These are phyloP conservation scores for Pitangus sulphuratus DNA, from an alignment of 2,797 vertebrate species.

Conservation along the genomic window DNA sequence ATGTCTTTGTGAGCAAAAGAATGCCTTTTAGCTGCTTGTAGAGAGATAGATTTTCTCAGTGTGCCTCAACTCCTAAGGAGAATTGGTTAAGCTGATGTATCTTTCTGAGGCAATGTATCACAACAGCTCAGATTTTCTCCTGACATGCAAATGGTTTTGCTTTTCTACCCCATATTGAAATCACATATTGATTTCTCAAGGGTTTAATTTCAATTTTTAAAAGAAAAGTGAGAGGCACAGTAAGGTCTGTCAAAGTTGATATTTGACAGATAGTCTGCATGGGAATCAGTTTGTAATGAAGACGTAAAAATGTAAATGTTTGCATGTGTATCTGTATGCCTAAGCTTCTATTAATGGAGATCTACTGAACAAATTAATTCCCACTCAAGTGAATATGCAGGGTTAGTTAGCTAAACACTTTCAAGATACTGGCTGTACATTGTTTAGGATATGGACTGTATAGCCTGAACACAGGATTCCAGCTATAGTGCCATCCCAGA, in stretches of 20 bases:
- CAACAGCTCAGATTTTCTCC: background rate
- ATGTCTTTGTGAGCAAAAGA: background rate
- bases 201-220: background rate
- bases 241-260: background rate
- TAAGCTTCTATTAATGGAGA: background rate
- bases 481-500: accelerated
- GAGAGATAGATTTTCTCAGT: background rate
- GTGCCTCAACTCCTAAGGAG: background rate
- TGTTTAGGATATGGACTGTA: background rate
- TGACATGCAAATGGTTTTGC: background rate
- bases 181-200: background rate
- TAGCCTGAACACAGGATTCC: background rate
- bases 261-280: background rate
- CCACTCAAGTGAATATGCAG: background rate
- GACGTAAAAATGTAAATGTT: background rate
- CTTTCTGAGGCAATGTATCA: background rate
- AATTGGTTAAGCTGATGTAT: background rate
- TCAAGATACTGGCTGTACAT: background rate
- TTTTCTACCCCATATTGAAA: background rate
- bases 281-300: background rate
- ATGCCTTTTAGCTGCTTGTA: background rate
- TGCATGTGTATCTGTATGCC: background rate
- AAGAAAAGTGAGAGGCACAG: background rate
- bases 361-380: background rate
- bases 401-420: background rate